Percentiles rank a stretch among this genome's conserved stretches.
Evolutionary conservation across 2,797 vertebrate species (phyloP).

Genomic region (Propithecus perrieri): DNA sequence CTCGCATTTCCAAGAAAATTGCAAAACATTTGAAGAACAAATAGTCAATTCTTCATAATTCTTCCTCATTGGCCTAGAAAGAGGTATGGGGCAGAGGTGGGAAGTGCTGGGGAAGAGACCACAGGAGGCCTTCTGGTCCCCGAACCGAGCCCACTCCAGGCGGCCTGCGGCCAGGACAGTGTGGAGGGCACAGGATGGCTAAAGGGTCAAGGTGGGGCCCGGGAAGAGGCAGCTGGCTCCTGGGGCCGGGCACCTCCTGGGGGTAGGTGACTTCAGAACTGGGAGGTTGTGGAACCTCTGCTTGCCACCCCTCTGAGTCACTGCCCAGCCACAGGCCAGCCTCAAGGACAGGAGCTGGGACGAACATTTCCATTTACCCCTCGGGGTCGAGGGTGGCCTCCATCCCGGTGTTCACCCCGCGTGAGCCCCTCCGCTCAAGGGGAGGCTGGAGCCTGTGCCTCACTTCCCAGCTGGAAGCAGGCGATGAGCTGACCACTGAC

Average conservation of each 20-base stretch:
- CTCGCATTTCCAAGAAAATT: conserved; percentile 68
- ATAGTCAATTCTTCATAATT: not conserved
- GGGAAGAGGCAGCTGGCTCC: fast-evolving
- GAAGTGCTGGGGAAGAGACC: not conserved
- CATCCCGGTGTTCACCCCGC: fast-evolving
- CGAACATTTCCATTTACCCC: not conserved
- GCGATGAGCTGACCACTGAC: not conserved
- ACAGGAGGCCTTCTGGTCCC: not conserved
- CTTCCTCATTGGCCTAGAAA: conserved; percentile 37
- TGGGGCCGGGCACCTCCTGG: not conserved
- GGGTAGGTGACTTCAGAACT: fast-evolving
- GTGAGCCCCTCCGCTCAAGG: not conserved
- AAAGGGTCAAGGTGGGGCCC: too few species aligned
- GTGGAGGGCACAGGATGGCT: not conserved
- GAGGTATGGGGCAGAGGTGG: not conserved
- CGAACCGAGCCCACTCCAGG: not conserved
- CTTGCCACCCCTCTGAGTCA: not conserved
- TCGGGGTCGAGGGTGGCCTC: not conserved
- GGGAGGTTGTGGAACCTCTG: not conserved
- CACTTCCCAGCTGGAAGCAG: not conserved
- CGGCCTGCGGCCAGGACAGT: not conserved
- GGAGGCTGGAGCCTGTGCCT: not conserved
- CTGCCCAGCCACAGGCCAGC: not conserved
- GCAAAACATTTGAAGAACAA: conserved; percentile 58
- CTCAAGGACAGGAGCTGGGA: not conserved